Conservation (phyloP, 2,797 vertebrate species). For the Arctocebus calabarensis region DNA sequence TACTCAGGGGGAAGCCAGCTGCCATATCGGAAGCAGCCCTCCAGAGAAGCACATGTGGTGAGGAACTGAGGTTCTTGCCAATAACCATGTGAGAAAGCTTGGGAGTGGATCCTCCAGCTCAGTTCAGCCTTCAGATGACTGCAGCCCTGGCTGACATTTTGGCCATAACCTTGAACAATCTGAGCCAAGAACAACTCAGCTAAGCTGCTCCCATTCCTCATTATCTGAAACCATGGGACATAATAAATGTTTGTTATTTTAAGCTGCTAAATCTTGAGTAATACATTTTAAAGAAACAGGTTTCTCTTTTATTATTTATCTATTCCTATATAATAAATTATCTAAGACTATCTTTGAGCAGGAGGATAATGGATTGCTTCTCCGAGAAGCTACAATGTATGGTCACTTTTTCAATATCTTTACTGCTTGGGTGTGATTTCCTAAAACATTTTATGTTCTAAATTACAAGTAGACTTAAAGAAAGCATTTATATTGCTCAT, state of each 20-base stretch:
- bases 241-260: background rate
- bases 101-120: background rate
- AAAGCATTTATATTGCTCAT: constrained; percentile 19
- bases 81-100: background rate
- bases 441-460: background rate
- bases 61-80: background rate
- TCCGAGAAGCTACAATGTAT: background rate
- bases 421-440: background rate
- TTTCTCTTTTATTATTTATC: background rate
- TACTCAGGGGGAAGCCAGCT: background rate
- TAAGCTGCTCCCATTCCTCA: background rate
- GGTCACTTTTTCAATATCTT: background rate
- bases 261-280: background rate
- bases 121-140: background rate
- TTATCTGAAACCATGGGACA: background rate
- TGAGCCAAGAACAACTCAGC: background rate
- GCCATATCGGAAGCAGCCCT: background rate
- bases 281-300: constrained; percentile 6
- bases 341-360: background rate
- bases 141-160: background rate
- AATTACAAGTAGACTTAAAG: background rate
- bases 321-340: background rate
- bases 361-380: background rate
- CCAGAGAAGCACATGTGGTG: background rate
- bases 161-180: background rate